Evolutionary conservation across 1,140 invertebrate genomes (phyloP), one percentile per base, ranked within the genome.

Genomic region (Drosophila rhopaloa): DNA sequence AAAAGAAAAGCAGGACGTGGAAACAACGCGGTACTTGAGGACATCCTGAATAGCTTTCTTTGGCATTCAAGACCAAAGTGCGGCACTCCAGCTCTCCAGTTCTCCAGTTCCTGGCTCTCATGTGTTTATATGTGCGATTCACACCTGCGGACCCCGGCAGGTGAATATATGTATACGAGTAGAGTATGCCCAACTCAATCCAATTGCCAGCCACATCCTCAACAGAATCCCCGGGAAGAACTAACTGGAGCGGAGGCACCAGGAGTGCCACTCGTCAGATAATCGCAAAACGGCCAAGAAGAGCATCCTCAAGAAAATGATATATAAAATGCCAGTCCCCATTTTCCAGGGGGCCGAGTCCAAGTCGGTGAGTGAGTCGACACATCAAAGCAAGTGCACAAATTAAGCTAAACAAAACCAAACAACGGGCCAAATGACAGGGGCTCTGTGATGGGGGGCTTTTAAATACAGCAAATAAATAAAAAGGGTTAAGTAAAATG

Each of bases 401-500:
- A 86, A 86, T 86, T 86, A 88, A 82, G 82, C 81, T 85, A 81
- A 84, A 77, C 79, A 82, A 82, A 86, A 84, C 81, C 71, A 76
- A 79, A 84, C 80, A 83, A 71, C 63, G 66, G 67, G 13, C 27
- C 54, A 29, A 16, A 6, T 9, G 27, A 8, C 65, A 71, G 68
- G 37, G 44, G 53, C 53, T 41, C 44, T 16, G 19, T 1, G 19
- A 9, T 24, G 8, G 9, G 4, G 24, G 59, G 65, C 27, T 1
- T 2, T 24, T 24, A 24, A 24, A 24, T 24, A 19, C 19, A 24
- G 5, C 0, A 8, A 11, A 13, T 27, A 13, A 1, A 0, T 14
- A 0, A 5, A 57, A 13, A 24, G 29, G 51, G 13, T 16, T 58
- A 2, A 5, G 0, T 8, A 13, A 59, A 37, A 32, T 1, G 10